Conservation (phyloP, 1,140 invertebrate genomes). For the Pogonomyrmex californicus region DNA sequence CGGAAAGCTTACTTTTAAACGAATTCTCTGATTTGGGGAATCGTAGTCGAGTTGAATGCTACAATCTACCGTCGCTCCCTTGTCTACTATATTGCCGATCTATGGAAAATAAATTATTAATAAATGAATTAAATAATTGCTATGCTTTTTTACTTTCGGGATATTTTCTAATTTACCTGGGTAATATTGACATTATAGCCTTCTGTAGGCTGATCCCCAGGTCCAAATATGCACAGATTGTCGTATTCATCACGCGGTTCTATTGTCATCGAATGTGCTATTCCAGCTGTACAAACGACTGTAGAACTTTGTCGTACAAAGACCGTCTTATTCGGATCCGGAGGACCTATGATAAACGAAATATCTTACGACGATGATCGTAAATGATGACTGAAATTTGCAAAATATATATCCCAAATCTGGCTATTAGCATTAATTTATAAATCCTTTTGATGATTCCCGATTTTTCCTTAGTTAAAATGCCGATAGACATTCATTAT, state of each 20-base stretch:
- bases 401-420: not conserved
- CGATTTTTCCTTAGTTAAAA: not conserved
- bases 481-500: not conserved
- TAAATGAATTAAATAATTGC: not conserved
- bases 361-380: not conserved
- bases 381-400: not conserved
- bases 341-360: slow-evolving; percentile 88
- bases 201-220: slow-evolving; percentile 89
- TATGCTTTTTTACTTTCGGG: not conserved
- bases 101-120: slow-evolving; percentile 61
- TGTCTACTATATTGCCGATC: slow-evolving; percentile 85
- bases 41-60: slow-evolving; percentile 90
- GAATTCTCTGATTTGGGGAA: slow-evolving; percentile 89
- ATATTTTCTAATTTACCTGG: slow-evolving; percentile 74
- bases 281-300: slow-evolving; percentile 93
- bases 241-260: slow-evolving; percentile 96
- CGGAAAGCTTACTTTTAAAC: slow-evolving; percentile 90
- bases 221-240: slow-evolving; percentile 92
- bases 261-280: slow-evolving; percentile 93
- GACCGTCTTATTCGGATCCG: slow-evolving; percentile 94
- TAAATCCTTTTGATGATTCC: not conserved
- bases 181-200: slow-evolving; percentile 87
- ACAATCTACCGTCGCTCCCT: slow-evolving; percentile 87
- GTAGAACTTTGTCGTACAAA: slow-evolving; percentile 95
- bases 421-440: not conserved